Evolutionary conservation across 2,113 vertebrate species (phyloP).

Genomic region (Pedionomus torquatus): DNA sequence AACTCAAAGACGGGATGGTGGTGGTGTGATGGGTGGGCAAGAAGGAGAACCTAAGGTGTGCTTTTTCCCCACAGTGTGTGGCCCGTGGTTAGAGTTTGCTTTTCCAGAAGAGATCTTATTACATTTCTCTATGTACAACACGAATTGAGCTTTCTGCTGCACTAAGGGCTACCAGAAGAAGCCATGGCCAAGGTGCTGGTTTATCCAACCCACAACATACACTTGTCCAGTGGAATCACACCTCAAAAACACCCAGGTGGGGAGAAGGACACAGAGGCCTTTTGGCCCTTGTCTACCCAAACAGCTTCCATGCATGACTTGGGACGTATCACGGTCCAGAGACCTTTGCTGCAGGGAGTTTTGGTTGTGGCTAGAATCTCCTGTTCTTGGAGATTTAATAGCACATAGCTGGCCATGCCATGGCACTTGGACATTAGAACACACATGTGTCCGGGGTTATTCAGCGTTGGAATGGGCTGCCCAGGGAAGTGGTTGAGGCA

Average conservation of each 20-base stretch:
- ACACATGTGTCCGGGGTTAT: background rate
- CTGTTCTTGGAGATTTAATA: background rate
- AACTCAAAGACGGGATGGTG: accelerated
- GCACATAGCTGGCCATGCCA: background rate
- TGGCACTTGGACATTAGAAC: accelerated
- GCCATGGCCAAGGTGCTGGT: background rate
- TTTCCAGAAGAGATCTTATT: background rate
- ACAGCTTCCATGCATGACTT: background rate
- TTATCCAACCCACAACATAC: background rate
- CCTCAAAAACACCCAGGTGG: background rate
- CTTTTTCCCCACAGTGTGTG: background rate
- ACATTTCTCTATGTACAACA: background rate
- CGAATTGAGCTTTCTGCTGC: background rate
- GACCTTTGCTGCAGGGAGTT: background rate
- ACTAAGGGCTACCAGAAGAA: background rate
- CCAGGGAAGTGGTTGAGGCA: no score
- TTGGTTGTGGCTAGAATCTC: background rate
- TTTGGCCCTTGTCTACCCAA: background rate
- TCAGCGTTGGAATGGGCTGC: no score
- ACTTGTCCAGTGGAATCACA: background rate
- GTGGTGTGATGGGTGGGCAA: background rate
- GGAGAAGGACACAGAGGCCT: background rate
- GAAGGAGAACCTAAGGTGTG: background rate
- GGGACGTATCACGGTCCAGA: background rate
- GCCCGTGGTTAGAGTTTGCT: background rate